These are phyloP conservation scores for Odontamblyopus rebecca DNA, from an alignment of 2,797 vertebrate species.

Conservation along the genomic window DNA sequence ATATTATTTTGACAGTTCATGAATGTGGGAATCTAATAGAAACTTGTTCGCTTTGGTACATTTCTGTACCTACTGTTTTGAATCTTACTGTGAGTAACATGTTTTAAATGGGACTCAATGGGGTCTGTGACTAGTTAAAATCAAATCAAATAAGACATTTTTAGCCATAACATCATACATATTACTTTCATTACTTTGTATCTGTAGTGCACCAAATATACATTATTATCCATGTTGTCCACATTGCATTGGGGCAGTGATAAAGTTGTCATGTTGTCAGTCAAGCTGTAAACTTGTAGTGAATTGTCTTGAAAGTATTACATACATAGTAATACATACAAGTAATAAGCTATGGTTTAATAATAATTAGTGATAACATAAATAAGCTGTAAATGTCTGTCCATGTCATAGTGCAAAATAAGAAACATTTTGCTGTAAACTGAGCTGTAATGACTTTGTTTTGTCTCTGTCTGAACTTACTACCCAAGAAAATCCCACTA, in stretches of 20 bases:
- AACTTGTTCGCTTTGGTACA: conserved; percentile 40
- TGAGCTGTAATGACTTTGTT: conserved; percentile 56
- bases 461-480: conserved; percentile 59
- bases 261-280: conserved; percentile 77
- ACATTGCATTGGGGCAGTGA: conserved; percentile 67
- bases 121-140: background rate
- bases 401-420: conserved; percentile 40
- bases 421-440: conserved; percentile 41
- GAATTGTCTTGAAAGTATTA: conserved; percentile 46
- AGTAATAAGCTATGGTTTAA: conserved; percentile 31
- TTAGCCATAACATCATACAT: conserved; percentile 32
- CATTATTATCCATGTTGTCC: conserved; percentile 47
- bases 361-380: conserved; percentile 33
- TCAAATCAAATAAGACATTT: conserved; percentile 1
- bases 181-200: conserved; percentile 40
- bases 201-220: conserved; percentile 32
- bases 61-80: conserved; percentile 18
- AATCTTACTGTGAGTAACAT: background rate
- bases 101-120: conserved; percentile 10
- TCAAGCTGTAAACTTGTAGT: conserved; percentile 56
- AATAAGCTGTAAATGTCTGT: conserved; percentile 47
- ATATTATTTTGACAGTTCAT: conserved; percentile 53
- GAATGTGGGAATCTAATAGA: conserved; percentile 47
- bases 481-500: conserved; percentile 30
- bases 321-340: conserved; percentile 43